These are phyloP conservation scores for Aptenodytes patagonicus DNA, from an alignment of 2,113 vertebrate species.

Conservation along the genomic window DNA sequence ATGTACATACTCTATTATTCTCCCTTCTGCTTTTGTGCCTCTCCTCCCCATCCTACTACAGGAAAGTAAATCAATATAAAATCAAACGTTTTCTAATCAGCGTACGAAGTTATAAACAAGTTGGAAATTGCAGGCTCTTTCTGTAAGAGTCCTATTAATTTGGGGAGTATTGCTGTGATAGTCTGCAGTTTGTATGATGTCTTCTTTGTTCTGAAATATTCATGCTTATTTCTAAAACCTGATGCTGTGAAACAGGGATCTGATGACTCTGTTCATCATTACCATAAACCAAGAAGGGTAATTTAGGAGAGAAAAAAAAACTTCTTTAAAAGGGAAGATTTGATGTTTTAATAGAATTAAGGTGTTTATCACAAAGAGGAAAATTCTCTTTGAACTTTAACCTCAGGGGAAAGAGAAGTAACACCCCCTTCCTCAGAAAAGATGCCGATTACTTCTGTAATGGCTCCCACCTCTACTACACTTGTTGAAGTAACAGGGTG, in stretches of 20 bases:
- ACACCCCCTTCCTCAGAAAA: background rate
- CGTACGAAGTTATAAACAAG: background rate
- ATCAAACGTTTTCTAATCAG: background rate
- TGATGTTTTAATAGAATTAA: constrained; percentile 7
- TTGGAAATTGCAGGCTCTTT: background rate
- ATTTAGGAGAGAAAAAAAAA: background rate
- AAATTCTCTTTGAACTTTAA: constrained; percentile 28
- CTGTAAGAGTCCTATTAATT: background rate
- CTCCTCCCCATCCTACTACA: background rate
- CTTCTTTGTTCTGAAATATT: background rate
- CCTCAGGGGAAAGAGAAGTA: background rate
- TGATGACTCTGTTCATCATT: background rate
- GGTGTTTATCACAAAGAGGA: background rate
- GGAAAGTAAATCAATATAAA: background rate
- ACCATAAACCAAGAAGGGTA: background rate
- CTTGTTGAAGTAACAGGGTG: constrained; percentile 24
- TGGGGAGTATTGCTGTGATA: background rate
- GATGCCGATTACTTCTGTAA: background rate
- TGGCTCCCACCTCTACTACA: background rate
- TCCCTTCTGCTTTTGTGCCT: background rate
- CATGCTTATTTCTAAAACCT: background rate
- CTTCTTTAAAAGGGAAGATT: background rate
- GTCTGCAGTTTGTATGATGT: background rate
- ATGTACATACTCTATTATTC: background rate
- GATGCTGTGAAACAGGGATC: background rate